A percentile compares a stretch with the other conserved stretches of the same genome.
These are phyloP conservation scores for Cirrhinus molitorella DNA, from an alignment of 2,797 vertebrate species.

Conservation along the genomic window DNA sequence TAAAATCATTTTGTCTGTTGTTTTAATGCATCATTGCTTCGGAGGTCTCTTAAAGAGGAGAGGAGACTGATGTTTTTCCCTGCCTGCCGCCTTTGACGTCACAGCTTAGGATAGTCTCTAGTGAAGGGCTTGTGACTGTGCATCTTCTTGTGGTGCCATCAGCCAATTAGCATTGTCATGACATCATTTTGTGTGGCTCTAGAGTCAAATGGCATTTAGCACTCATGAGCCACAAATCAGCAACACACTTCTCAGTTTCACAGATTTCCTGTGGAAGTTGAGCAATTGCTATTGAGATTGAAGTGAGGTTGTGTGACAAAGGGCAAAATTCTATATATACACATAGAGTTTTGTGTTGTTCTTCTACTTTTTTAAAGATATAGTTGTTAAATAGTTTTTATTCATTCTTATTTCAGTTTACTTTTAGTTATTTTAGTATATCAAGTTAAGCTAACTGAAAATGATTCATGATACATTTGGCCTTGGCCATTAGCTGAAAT, in stretches of 20 bases:
- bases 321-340: too few relatives aligned
- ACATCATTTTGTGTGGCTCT: not conserved
- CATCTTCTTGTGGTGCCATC: not conserved
- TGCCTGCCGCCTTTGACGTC: not conserved
- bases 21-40: not conserved
- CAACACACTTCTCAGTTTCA: not conserved
- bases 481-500: too few relatives aligned
- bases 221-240: not conserved
- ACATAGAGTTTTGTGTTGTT: too few relatives aligned
- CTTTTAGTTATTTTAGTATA: too few relatives aligned
- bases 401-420: too few relatives aligned
- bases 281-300: not conserved
- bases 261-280: not conserved
- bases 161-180: constrained; percentile 11
- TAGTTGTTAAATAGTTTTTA: too few relatives aligned
- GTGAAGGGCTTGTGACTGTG: not conserved
- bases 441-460: too few relatives aligned
- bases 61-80: not conserved
- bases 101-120: not conserved
- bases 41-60: not conserved
- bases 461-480: too few relatives aligned
- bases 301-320: too few relatives aligned
- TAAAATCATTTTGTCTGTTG: not conserved
- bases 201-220: constrained; percentile 5
- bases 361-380: too few relatives aligned